Conservation (phyloP, 1,140 invertebrate species). For the Samia ricini region DNA sequence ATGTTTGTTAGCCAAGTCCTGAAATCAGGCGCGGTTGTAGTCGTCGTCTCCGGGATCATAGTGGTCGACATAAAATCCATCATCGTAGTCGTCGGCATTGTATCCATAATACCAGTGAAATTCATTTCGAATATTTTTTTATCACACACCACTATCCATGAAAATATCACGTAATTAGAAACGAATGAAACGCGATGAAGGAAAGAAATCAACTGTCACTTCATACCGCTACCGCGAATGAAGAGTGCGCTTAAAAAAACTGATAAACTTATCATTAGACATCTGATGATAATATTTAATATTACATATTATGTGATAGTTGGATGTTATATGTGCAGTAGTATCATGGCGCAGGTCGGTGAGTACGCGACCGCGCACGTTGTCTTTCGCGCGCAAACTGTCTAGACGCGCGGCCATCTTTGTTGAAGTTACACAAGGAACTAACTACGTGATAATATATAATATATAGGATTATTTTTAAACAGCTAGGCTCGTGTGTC, state of each 20-base stretch:
- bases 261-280: conserved; percentile 42
- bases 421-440: conserved; percentile 1
- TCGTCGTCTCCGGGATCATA: conserved; percentile 28
- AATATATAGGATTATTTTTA: background rate
- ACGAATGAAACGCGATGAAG: conserved; percentile 19
- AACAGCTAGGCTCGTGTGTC: background rate
- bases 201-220: conserved; percentile 22
- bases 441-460: background rate
- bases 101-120: conserved; percentile 35
- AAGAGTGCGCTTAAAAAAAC: conserved; percentile 24
- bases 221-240: conserved; percentile 2
- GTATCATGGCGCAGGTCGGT: conserved; percentile 4
- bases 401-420: conserved; percentile 7
- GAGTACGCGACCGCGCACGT: conserved; percentile 30
- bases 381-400: conserved; percentile 23
- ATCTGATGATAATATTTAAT: conserved; percentile 51
- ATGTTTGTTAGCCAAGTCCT: conserved; percentile 46
- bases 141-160: conserved; percentile 15
- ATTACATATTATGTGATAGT: conserved; percentile 20
- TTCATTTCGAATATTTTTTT: conserved; percentile 54
- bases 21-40: conserved; percentile 33
- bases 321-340: conserved; percentile 15
- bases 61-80: conserved; percentile 31
- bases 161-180: background rate
- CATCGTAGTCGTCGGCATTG: conserved; percentile 17